These are phyloP conservation scores for Lota lota DNA, from an alignment of 2,113 vertebrate species.

Conservation along the genomic window DNA sequence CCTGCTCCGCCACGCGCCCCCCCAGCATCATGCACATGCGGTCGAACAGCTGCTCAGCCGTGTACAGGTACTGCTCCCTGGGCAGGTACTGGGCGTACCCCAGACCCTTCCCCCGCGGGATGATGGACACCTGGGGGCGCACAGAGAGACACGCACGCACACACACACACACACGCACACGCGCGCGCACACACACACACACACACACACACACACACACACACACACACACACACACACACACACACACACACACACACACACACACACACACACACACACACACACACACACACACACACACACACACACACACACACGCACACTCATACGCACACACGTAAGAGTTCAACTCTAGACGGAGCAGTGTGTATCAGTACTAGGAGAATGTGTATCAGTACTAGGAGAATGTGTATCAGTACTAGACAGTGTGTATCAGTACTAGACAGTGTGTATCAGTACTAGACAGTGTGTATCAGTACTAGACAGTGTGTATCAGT, in stretches of 20 bases:
- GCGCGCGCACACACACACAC: background rate
- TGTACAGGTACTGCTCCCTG: conserved; percentile 87
- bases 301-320: background rate
- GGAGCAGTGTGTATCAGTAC: too few species aligned
- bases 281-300: background rate
- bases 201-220: background rate
- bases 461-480: too few species aligned
- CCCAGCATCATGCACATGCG: conserved; percentile 92
- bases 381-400: too few species aligned
- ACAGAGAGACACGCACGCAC: background rate
- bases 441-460: too few species aligned
- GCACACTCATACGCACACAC: background rate
- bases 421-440: too few species aligned
- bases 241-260: conserved; percentile 2
- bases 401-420: too few species aligned
- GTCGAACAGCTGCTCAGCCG: conserved; percentile 85
- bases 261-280: background rate
- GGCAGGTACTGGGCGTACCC: conserved; percentile 90
- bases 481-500: too few species aligned
- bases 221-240: background rate
- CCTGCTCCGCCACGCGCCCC: conserved; percentile 83
- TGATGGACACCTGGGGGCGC: conserved; percentile 82
- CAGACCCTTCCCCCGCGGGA: conserved; percentile 86
- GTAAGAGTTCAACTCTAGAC: too few species aligned
- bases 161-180: conserved; percentile 5